These are phyloP conservation scores for Cyclophora albipunctata DNA, from an alignment of 2,888 invertebrate species.

Conservation along the genomic window DNA sequence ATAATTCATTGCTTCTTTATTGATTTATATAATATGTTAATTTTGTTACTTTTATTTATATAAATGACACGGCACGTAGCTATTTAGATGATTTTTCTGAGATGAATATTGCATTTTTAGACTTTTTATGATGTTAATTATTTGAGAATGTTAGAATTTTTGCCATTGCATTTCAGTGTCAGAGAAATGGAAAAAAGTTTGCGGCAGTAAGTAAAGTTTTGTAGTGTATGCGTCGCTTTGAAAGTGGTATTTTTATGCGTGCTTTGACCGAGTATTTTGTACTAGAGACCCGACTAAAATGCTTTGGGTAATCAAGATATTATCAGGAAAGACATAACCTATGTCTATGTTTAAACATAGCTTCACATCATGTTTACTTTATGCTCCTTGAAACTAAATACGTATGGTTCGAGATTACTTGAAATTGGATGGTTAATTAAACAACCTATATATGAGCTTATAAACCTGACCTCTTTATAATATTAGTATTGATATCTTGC, in stretches of 20 bases:
- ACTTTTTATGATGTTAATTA: constrained; percentile 9
- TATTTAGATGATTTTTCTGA: constrained; percentile 20
- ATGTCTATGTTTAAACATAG: too few species aligned
- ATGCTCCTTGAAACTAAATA: too few species aligned
- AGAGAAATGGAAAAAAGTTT: constrained; percentile 72
- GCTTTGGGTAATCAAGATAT: too few species aligned
- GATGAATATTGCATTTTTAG: constrained; percentile 23
- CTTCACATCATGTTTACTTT: too few species aligned
- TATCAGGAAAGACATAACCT: too few species aligned
- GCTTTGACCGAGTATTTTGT: constrained; percentile 16
- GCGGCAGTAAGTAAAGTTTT: constrained; percentile 69
- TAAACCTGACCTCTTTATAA: too few species aligned
- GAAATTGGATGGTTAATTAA: too few species aligned
- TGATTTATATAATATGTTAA: constrained; percentile 9
- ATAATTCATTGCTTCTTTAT: constrained; percentile 10
- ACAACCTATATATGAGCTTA: too few species aligned
- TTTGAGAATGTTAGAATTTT: constrained; percentile 62
- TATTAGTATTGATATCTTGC: too few species aligned
- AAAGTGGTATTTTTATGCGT: constrained; percentile 23
- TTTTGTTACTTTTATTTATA: constrained; percentile 7
- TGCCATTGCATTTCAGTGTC: constrained; percentile 71
- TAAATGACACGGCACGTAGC: constrained; percentile 17
- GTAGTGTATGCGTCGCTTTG: constrained; percentile 52
- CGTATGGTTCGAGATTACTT: too few species aligned
- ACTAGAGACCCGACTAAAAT: background rate